Evolutionary conservation across 53 echinoderm and acorn worm genomes (phyloP).

Genomic region (Stichopus horrens): DNA sequence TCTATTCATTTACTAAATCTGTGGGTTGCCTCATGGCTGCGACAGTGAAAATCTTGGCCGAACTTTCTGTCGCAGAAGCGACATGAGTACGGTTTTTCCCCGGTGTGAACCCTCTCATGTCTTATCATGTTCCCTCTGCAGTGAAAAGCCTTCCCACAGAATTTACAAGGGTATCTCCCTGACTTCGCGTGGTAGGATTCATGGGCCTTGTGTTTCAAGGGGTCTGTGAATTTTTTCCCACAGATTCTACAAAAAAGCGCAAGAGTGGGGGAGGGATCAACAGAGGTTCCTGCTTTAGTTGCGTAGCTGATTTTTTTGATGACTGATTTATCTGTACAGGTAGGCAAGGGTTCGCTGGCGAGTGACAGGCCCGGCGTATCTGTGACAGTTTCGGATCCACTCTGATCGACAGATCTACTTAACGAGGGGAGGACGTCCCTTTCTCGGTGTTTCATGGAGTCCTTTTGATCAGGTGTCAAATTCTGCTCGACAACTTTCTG

Average conservation of each 20-base stretch:
- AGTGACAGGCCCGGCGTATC: no score
- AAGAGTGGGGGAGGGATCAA: neutral
- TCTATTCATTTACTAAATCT: neutral
- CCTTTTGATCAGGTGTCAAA: neutral
- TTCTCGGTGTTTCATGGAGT: neutral
- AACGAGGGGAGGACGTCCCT: neutral
- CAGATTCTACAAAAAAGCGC: neutral
- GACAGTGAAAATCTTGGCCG: neutral
- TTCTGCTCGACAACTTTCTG: neutral
- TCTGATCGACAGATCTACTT: neutral
- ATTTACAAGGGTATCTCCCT: conserved; percentile 30
- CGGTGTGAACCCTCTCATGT: conserved; percentile 28
- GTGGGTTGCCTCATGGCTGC: conserved; percentile 18
- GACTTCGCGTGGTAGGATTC: conserved; percentile 28
- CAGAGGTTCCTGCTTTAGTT: neutral
- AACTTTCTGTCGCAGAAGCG: neutral
- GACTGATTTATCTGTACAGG: neutral
- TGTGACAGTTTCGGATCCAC: neutral
- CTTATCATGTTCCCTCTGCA: conserved; percentile 5
- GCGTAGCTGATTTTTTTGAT: neutral
- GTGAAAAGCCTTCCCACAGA: conserved; percentile 34
- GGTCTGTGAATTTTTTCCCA: conserved; percentile 25
- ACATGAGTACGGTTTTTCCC: conserved; percentile 2
- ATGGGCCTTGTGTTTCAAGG: conserved; percentile 15
- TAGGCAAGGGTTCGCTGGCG: neutral